Evolutionary conservation across 2,888 invertebrate genomes (phyloP), one percentile per base, ranked within the genome.

Genomic region (Zootermopsis nevadensis): DNA sequence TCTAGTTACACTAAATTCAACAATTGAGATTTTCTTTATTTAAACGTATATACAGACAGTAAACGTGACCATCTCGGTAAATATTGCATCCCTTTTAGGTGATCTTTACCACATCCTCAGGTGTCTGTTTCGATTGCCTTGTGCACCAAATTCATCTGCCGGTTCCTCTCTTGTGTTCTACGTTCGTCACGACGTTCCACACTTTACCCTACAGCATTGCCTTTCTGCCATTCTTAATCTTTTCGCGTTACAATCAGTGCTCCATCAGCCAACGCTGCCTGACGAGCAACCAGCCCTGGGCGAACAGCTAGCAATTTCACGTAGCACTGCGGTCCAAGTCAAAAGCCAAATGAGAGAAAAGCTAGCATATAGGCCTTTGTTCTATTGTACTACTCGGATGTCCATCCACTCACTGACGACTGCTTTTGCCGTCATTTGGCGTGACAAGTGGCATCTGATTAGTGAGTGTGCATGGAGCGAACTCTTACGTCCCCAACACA

Each of bases 391-490:
- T 15, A 48, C 48, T 4, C 19, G 15, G 22, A 66, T 66, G 66
- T 66, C 66, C 4, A 66, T 6, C 66, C 66, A 66, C 15, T 66
- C 66, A 10, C 27, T 27, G 66, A 66, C n/a, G 27, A 33, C 69
- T 12, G 69, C 30, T 69, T 69, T 69, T 33, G 31, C 33, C 33
- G 69, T 33, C 69, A 69, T 69, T 69, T 69, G 15, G 69, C 69
- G 15, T 69, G 69, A 69, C 69, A 69, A 22, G 69, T 7, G 30
- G 31, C 69, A 69, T 33, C 69, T 69, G 69, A 69, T 69, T 69
- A 69, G 69, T 69, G 69, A 7, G 69, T 33, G 33, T 69, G 69
- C 31, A 33, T 15, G 33, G 22, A 69, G 33, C 27, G 30, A 66
- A 66, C 48, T 15, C 1, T 48, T 19, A 3, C 19, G 48, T 15